These are phyloP conservation scores for Drosophila suzukii DNA, from an alignment of 1,140 invertebrate species.

Conservation along the genomic window DNA sequence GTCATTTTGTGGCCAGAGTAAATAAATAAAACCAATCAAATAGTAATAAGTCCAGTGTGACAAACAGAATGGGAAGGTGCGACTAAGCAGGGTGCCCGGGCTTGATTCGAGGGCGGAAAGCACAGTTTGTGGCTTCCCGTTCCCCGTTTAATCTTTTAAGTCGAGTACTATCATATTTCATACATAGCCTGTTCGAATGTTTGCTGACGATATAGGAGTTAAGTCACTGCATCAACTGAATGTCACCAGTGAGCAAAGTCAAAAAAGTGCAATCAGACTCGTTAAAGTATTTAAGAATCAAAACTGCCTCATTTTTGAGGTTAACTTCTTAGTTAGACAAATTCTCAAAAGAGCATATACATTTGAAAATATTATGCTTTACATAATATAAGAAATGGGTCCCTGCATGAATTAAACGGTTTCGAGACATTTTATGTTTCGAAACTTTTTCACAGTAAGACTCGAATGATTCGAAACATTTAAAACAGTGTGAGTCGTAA, in stretches of 20 bases:
- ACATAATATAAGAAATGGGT: too few species aligned
- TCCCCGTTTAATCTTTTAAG: constrained; percentile 2
- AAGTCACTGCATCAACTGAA: neutral
- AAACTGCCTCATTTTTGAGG: neutral
- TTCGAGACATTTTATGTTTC: too few species aligned
- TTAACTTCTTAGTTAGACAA: too few species aligned
- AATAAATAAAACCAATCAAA: constrained; percentile 69
- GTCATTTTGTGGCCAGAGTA: constrained; percentile 61
- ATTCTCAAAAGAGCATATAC: neutral
- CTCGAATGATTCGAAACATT: too few species aligned
- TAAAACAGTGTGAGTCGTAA: too few species aligned
- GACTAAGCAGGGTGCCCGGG: neutral
- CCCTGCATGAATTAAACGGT: too few species aligned
- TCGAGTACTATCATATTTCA: constrained; percentile 5
- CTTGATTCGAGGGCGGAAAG: constrained; percentile 2
- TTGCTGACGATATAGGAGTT: constrained; percentile 5
- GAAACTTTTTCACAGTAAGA: too few species aligned
- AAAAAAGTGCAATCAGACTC: neutral
- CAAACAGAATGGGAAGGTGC: constrained; percentile 20
- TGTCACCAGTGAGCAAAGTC: neutral
- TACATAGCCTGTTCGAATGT: neutral
- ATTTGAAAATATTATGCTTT: neutral
- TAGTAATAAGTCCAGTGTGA: constrained; percentile 50
- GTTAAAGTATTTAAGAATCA: neutral
- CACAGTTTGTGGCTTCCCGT: constrained; percentile 7